Base-by-base conservation (phyloP, 2,888 invertebrate species). In the Spodoptera exigua region DNA sequence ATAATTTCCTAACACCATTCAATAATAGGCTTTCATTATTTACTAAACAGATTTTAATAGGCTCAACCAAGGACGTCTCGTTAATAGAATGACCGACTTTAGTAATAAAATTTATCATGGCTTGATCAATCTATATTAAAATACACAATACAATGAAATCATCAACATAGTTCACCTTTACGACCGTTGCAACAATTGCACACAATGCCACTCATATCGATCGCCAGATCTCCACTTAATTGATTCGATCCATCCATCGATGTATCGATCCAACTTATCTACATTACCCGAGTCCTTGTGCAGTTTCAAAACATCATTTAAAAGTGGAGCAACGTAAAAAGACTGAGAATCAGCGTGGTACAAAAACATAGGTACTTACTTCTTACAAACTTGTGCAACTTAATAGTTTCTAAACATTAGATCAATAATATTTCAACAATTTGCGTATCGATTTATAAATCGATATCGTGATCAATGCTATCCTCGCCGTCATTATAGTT, bases 201-300 rank as follows among this genome's bases (percentile, higher is more conserved):
- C 65, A 70, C 58, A 77, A 65, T 68, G 57, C 49, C 58, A 37
- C 39, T 18, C 37, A 68, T 77, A 80, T 77, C 78, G 63, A 70
- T 78, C 70, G 65, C 78, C 80, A 74, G 73, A 87, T 87, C 88
- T 86, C 70, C 64, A 69, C 65, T 79, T 87, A 89, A 88, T 89
- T 82, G 86, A 81, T 82, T 85, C 82, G 80, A 81, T 85, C 78
- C 80, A 78, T 80, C 81, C 84, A 86, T 88, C 86, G 78, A 80
- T 84, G 79, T 79, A 82, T 84, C 82, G 80, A 83, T 76, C 32
- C 43, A 12, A 55, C 80, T 83, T 86, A 90, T 90, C 90, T 87
- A 82, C 87, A 87, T 88, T 83, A 79, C 76, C 21, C 34, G 66
- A 75, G 87, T 89, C 88, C 88, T 88, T 90, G 78, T 56, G 61